Base-by-base conservation (phyloP, 2,797 vertebrate species). In the Melanogrammus aeglefinus region DNA sequence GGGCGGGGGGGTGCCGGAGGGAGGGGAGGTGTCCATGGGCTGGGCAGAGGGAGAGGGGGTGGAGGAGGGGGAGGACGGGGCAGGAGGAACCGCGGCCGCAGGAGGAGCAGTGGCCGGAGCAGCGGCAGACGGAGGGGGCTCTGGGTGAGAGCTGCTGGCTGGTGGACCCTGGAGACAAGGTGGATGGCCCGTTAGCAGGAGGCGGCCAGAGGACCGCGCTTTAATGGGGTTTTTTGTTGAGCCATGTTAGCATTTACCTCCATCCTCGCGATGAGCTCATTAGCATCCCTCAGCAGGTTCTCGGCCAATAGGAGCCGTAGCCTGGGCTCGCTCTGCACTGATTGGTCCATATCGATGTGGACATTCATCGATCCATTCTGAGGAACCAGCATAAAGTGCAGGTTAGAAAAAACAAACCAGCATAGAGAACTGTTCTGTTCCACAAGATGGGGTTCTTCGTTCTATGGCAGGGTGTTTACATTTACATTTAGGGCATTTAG, bases 311-410 rank as follows among this genome's bases (percentile, higher is more conserved):
- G 93, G 74, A 98, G 94, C 78, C 97, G 93, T 73, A 97, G 92
- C 16, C 96, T 92, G 0, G 97, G 96, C 86, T 97, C 97, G 12
- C 97, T 97, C 93, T 97, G 92, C 35, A 94, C 87, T 1, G 93
- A 91, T 72, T 95, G 95, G 87, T 97, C 96, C 95, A 97, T 93
- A 86, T 97, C 96, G 76, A 98, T 96, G 93, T 97, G 96, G 81
- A 97, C 95, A 80, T 97, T 96, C 86, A 97, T 94, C 29, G 96
- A 96, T 73, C 96, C 96, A 51, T 94, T 94, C 87, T 87, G 63
- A 69, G 24, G 57, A 63, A 29, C 69, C 29, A 71, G 70, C 29
- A 72, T 8, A 72, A 29, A 31, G 70, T 18, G 33, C 24, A 81
- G 81, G 57, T 75, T 41, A 1, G 16, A 79, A 72, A 83, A 44